Percentiles rank a stretch among this genome's conserved stretches.
Conservation (phyloP, 2,797 vertebrate species). For the Gymnodraco acuticeps region DNA sequence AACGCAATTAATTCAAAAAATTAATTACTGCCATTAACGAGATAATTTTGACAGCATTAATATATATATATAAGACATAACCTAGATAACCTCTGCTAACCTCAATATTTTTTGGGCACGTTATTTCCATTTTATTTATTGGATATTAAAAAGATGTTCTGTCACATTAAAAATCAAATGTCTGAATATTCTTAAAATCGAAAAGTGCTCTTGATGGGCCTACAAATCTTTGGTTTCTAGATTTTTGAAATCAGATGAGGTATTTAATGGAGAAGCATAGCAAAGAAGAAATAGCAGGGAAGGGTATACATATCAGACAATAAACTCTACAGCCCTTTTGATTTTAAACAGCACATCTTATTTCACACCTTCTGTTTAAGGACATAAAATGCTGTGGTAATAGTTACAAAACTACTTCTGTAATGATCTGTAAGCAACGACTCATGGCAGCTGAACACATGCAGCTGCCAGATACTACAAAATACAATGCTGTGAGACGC, state of each 20-base stretch:
- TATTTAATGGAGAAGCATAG: neutral
- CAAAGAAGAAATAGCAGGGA: neutral
- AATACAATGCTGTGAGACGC: neutral
- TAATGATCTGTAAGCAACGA: constrained; percentile 12
- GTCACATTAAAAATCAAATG: no score
- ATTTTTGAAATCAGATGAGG: neutral
- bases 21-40: no score
- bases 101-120: no score
- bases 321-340: neutral
- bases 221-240: neutral
- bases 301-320: neutral
- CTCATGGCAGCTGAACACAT: constrained; percentile 29
- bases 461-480: constrained; percentile 25
- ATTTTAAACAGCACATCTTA: constrained; percentile 25
- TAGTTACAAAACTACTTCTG: neutral
- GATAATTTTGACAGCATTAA: no score
- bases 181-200: no score
- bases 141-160: no score
- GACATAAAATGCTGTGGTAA: neutral
- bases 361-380: constrained; percentile 26
- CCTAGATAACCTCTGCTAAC: no score
- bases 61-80: no score
- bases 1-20: no score
- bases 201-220: no score
- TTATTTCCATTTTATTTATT: no score